Evolutionary conservation across 2,888 invertebrate species (phyloP), one percentile per base, ranked within the genome.

Genomic region (Dinocampus coccinellae): DNA sequence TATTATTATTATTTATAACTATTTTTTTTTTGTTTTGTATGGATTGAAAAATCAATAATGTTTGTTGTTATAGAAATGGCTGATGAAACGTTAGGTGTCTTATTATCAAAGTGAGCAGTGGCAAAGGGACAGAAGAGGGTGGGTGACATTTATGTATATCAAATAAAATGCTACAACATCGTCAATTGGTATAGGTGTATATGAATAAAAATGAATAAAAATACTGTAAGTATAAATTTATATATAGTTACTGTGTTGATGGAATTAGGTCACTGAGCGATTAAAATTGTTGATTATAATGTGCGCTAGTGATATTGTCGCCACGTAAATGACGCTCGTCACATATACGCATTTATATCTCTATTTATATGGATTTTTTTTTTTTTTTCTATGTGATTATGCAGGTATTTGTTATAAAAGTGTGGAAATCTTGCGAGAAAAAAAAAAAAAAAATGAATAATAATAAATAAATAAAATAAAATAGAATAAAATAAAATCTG

Each of bases 231-330:
- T 16, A 47, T 7, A 47, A 47, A 47, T 16, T 7, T 7, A 16
- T n/a, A 26, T 4, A 24, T 13, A 55, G 11, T 26, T 29, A 29
- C 34, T 60, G 60, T 20, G 34, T 60, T 60, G 24, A 29, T 60
- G 70, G 72, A 73, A 74, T 70, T 75, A 66, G 75, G 74, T 70
- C 75, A 66, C 39, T n/a, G 6, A 57, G 36, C 73, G 75, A 75
- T 75, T 72, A 75, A 47, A 74, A 75, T 72, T 72, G 69, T 69
- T 69, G 75, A 75, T 75, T 75, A 74, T 73, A 72, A 72, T 74
- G 69, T 65, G n/a, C 66, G 29, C 67, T 64, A 60, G 70, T 65
- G 74, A 75, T 75, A 74, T 75, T 74, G 74, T 75, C 72, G 75
- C 47, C 47, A 47, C 63, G 60, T 60, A 66, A 66, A 57, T 52